Evolutionary conservation across 37 sponge, comb jelly and placozoan genomes (phyloP).

Genomic region (Chondrilla cf. caribensis): DNA sequence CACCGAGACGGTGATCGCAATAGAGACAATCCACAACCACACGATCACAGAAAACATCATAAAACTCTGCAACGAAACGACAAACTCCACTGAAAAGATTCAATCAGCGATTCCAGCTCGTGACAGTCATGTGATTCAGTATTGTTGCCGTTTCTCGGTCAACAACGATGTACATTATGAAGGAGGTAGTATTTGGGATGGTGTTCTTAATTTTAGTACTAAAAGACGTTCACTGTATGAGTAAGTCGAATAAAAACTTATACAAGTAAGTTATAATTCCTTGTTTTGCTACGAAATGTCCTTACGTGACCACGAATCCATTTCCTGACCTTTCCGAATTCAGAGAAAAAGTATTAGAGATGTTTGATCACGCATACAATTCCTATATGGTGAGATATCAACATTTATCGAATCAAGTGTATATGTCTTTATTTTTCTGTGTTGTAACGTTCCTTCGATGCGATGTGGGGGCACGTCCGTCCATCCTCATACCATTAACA

Average conservation of each 20-base stretch:
- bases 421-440: too few relatives aligned
- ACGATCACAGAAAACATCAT: neutral
- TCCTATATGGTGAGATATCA: conserved; percentile 94
- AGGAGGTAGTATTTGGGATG: too few relatives aligned
- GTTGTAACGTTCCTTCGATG: too few relatives aligned
- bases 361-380: conserved; percentile 93
- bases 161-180: neutral
- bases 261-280: neutral
- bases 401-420: too few relatives aligned
- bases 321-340: neutral
- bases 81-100: neutral
- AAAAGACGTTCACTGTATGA: neutral
- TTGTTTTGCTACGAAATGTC: neutral
- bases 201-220: conserved; percentile 2
- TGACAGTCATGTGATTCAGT: neutral
- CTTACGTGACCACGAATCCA: neutral
- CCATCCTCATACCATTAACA: too few relatives aligned
- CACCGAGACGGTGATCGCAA: neutral
- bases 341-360: conserved; percentile 78
- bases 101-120: too few relatives aligned
- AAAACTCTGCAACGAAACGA: too few relatives aligned
- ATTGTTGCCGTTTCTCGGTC: neutral
- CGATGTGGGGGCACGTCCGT: too few relatives aligned
- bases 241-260: neutral
- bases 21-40: neutral